Evolutionary conservation across 2,888 invertebrate genomes (phyloP).

Genomic region (Caenorhabditis afra): DNA sequence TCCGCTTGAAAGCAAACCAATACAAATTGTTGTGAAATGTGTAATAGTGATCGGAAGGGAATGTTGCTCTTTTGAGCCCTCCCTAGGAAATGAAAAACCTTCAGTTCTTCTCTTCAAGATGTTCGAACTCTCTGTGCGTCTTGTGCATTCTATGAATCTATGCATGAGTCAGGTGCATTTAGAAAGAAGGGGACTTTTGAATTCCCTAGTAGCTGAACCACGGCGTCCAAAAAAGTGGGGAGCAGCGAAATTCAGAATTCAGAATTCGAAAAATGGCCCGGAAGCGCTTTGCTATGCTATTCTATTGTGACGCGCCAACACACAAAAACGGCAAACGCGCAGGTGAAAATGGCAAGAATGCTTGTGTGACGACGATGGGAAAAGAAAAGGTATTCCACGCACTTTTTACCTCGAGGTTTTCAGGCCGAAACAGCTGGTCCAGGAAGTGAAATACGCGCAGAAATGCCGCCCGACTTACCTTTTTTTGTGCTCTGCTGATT

Average conservation of each 20-base stretch:
- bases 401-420: conserved; percentile 25
- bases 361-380: conserved; percentile 27
- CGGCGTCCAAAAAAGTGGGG: conserved; percentile 41
- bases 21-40: conserved; percentile 5
- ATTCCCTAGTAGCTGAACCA: conserved; percentile 28
- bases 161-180: conserved; percentile 24
- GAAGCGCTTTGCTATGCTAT: conserved; percentile 46
- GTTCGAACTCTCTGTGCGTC: too few species aligned
- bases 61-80: conserved; percentile 8
- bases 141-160: conserved; percentile 8
- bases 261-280: conserved; percentile 40
- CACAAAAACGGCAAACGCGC: conserved; percentile 36
- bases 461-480: background rate
- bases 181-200: conserved; percentile 14
- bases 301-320: conserved; percentile 43
- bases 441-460: conserved; percentile 24
- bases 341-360: conserved; percentile 19
- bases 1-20: background rate
- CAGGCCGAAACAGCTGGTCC: background rate
- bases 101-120: background rate
- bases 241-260: conserved; percentile 1
- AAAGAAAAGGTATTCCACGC: conserved; percentile 51
- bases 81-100: background rate
- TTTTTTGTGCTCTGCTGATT: conserved; percentile 30
- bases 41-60: conserved; percentile 16